Percentiles rank a stretch among this genome's conserved stretches.
Conservation (phyloP, 2,113 vertebrate genomes). For the Melanocharis versteri region DNA sequence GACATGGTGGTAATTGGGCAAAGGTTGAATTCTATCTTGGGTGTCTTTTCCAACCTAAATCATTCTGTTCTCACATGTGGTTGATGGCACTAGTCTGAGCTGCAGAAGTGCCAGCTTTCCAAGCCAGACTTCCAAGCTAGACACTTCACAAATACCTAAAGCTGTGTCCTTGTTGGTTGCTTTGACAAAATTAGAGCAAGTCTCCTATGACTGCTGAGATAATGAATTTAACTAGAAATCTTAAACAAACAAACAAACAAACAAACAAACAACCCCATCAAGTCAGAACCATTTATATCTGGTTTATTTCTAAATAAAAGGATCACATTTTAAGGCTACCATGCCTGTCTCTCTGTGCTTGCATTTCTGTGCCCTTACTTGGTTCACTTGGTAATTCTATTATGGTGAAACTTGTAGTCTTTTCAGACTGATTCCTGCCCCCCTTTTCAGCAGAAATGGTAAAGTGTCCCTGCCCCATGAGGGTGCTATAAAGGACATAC, state of each 20-base stretch:
- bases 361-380: neutral
- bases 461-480: neutral
- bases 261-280: too few relatives aligned
- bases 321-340: neutral
- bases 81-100: neutral
- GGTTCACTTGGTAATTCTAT: neutral
- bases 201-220: neutral
- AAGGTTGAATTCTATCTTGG: neutral
- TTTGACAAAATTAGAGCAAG: neutral
- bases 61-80: neutral
- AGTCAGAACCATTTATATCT: neutral
- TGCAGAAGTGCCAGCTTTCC: neutral
- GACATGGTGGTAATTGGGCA: neutral
- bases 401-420: neutral
- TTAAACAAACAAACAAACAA: neutral
- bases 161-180: neutral
- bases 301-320: neutral
- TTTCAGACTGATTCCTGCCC: neutral
- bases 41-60: neutral
- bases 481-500: neutral
- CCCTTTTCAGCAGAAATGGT: neutral
- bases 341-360: neutral
- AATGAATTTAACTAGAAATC: neutral
- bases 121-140: neutral
- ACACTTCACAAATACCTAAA: neutral